Base-by-base conservation (phyloP, 1,140 invertebrate genomes). In the Listronotus bonariensis region DNA sequence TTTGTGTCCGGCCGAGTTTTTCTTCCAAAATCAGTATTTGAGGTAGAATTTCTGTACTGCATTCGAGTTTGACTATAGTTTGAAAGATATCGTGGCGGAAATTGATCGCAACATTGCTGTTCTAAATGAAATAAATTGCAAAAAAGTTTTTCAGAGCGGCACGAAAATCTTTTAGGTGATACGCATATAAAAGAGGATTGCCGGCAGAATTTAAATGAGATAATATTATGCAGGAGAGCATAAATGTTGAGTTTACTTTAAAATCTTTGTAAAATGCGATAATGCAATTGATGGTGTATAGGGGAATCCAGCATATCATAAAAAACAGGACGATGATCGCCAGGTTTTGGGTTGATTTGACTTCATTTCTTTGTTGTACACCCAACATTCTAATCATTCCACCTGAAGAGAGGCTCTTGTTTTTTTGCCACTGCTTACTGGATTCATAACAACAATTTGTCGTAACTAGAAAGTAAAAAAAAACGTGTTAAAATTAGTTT, bases 311-410 rank as follows among this genome's bases (percentile, higher is more conserved):
- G 75, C 92, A 95, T 46, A 95, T 83, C 79, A 95, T 92, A 80
- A 96, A 96, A 80, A 95, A 95, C 36, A 92, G 80, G 1, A 96
- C 93, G 52, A 96, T 95, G 62, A 94, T 89, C 42, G 91, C 91
- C 0, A 96, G 83, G 78, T 93, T 96, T 74, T 95, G 92, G 0
- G 93, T 94, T 7, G 92, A 92, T 80, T 95, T 94, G 2, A 94
- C 91, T 76, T 96, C 93, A n/a, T 91, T 82, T 69, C 91, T 90
- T 63, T 91, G 86, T 1, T 89, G 89, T 0, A 90, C 89, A 0
- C 90, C 90, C 5, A 93, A 80, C 0, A 92, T 85, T 0, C 91
- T 80, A 17, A 92, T 74, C 89, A 92, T 92, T 2, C 87, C 87
- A 1, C 87, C 86, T 12, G 76, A 77, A 3, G 72, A 65, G 17